A percentile compares a stretch with the other conserved stretches of the same genome.
phyloP scores from a whole-genome alignment of 2,113 vertebrate genomes.

The Pachycephala philippinensis region DNA sequence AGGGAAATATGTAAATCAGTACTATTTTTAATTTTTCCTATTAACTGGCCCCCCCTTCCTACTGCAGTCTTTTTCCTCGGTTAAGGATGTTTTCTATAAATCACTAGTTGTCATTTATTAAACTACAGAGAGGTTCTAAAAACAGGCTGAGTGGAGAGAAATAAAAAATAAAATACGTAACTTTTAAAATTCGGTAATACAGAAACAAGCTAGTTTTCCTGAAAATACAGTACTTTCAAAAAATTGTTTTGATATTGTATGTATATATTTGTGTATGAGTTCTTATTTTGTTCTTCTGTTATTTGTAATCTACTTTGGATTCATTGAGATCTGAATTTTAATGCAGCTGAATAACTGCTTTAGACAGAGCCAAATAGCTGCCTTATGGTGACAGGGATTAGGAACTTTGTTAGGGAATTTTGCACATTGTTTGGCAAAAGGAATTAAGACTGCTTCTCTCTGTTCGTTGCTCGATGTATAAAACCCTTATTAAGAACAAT shows the following conservation, averaged over 20 bases:
- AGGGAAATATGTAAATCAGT: neutral
- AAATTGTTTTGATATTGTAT: neutral
- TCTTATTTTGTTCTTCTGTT: neutral
- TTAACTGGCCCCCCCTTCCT: neutral
- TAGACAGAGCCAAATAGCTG: neutral
- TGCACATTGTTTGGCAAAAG: neutral
- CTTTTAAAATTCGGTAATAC: neutral
- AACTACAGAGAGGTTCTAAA: neutral
- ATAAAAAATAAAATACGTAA: neutral
- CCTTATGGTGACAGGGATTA: neutral
- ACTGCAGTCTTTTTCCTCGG: neutral
- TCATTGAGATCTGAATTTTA: neutral
- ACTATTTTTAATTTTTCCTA: neutral
- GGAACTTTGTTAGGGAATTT: neutral
- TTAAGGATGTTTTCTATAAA: neutral
- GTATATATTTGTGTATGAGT: neutral
- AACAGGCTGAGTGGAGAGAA: neutral
- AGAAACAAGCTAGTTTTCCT: neutral
- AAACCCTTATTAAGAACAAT: neutral
- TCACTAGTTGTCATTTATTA: neutral
- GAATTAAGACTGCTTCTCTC: neutral
- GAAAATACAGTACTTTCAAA: neutral
- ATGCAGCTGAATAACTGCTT: neutral
- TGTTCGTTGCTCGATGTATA: fast-evolving
- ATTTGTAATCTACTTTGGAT: neutral